Base-by-base conservation (phyloP, 2,113 vertebrate species). In the Apeltes quadracus region DNA sequence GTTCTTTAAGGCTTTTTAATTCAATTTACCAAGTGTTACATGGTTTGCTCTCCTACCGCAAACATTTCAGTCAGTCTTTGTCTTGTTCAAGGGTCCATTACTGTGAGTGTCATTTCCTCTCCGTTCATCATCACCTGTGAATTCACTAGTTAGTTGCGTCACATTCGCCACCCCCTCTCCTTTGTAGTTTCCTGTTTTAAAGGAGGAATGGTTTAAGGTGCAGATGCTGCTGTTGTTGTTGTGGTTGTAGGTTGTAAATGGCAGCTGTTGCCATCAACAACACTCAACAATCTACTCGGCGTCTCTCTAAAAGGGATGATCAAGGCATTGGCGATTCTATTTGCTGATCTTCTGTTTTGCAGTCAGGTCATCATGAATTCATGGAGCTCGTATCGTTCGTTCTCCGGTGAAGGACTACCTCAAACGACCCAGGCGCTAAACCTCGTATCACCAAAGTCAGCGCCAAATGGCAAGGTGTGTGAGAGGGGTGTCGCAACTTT, bases 401-500 rank as follows among this genome's bases (percentile, higher is more conserved):
- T 59, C 23, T 43, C 7, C 48, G 41, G 13, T 55, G 18, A 62
- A 65, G 11, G 39, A 12, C 39, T 63, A 66, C 72, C 71, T 34
- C 32, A 34, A 34, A 34, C 7, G 32, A 34, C 32, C 32, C 32
- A 7, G 5, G 32, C 32, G 5, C 32, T 38, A 14, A 20, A 61
- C 51, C 16, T 27, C 62, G 18, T 50, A 32, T 68, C 44, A 56
- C 59, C 32, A 39, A 78, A 77, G 63, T 56, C 46, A 20, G 69
- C 2, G 25, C 66, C 32, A 73, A n/a, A 84, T 56, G 16, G 53
- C n/a, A 9, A 48, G 44, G 43, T 50, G 63, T 64, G 32, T 71
- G 59, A 75, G 55, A 80, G 75, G 56, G 79, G 75, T 59, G 70
- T 69, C 67, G 67, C 70, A 63, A 72, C 63, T 83, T 83, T 78